Evolutionary conservation across 2,888 invertebrate species (phyloP), one percentile per base, ranked within the genome.

Genomic region (Koerneria pararmatus): DNA sequence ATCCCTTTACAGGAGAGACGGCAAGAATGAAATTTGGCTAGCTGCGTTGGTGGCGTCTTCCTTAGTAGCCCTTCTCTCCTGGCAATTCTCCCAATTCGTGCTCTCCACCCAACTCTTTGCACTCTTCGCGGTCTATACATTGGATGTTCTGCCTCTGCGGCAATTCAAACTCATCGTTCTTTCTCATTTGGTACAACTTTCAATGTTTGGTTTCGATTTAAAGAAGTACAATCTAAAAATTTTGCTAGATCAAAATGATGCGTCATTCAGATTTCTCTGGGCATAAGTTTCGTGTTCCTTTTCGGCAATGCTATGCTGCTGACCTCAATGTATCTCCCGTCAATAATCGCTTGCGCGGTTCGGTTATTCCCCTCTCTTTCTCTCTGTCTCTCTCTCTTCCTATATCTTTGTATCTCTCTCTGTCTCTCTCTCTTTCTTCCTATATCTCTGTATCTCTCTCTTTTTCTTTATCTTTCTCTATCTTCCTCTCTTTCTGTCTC

Each of bases 51-150:
- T 83, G 19, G 56, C 82, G 46, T 77, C 83, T 15, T 83, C 84
- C 8, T 69, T 83, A 11, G 78, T 80, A 41, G 86, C 86, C 72
- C 84, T 87, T 83, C 75, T 86, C 22, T 85, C 84, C 49, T 87
- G 87, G 87, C 87, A 87, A 24, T 74, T 93, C 86, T 89, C 91
- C 0, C 91, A 91, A 77, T 91, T 92, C 79, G 89, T 91, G 66
- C 88, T 91, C 75, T 86, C 90, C 3, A 91, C 91, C 0, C 91
- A 92, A 84, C 87, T 89, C 0, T 84, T 89, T 4, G 89, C 90
- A 3, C 87, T 92, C 71, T 89, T 91, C 78, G 85, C 89, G 1
- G 88, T 90, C 74, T 90, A 22, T 31, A 48, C 34, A 29, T 22
- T 51, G 27, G 29, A 29, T 29, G 27, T 5, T 22, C 15, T 31